Base-by-base conservation (phyloP, 2,888 invertebrate genomes). In the Spodoptera littoralis region DNA sequence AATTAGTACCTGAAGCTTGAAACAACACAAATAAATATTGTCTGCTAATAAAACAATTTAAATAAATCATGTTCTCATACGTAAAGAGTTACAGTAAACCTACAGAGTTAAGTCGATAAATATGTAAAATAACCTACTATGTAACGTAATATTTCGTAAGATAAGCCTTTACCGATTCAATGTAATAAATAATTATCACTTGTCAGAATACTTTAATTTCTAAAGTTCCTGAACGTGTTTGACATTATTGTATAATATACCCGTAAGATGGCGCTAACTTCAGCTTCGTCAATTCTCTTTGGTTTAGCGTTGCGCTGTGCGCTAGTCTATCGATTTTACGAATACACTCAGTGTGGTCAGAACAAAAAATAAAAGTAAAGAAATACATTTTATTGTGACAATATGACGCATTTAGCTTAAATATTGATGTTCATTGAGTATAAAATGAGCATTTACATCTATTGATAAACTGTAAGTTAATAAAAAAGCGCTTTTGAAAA, bases 271-370 rank as follows among this genome's bases (percentile, higher is more conserved):
- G 90, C 93, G 86, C 81, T 59, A 60, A 57, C 70, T 46, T 62
- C 76, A 80, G 76, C 77, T 79, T 79, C 50, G 60, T 62, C 72
- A 68, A 77, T 88, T 89, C 84, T 88, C 88, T 89, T 84, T 88
- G 89, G 88, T 88, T 86, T 86, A 85, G 89, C 90, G 90, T 87
- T 93, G 92, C 94, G 93, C 93, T 90, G 90, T 93, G 92, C 94
- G 93, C 93, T 90, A 90, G 83, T 87, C 75, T 94, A 94, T 94
- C 91, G 94, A 94, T 94, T 92, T 89, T 90, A 81, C 71, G 77
- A 82, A 84, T 77, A 79, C 68, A 73, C 65, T 69, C 85, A 80
- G 92, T 91, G 86, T 94, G 89, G 75, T 85, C 92, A 91, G 70
- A 57, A 70, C 70, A 51, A 88, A 94, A 93, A 92, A 92, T 76